Percentiles rank a stretch among this genome's conserved stretches.
Conservation (phyloP, 2,113 vertebrate genomes). For the Tapirus terrestris region DNA sequence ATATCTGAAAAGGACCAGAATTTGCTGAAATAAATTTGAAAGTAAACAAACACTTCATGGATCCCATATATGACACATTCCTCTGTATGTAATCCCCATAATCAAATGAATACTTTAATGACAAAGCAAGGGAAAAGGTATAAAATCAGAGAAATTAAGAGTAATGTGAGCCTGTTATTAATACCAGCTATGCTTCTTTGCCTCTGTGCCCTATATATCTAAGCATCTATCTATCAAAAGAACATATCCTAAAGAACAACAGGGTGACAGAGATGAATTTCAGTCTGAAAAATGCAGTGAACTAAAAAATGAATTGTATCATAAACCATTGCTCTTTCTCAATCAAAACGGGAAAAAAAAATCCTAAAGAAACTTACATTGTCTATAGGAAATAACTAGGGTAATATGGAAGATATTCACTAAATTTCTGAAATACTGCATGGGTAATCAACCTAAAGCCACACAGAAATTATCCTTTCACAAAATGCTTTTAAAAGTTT, state of each 20-base stretch:
- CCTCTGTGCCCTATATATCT: not conserved
- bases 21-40: constrained; percentile 20
- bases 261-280: constrained; percentile 65
- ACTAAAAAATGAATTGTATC: constrained; percentile 62
- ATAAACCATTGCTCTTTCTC: constrained; percentile 33
- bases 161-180: not conserved
- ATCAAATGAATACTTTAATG: constrained; percentile 1
- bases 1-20: not conserved
- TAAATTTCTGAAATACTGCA: not conserved
- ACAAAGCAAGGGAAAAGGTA: not conserved
- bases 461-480: not conserved
- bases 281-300: constrained; percentile 51
- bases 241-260: constrained; percentile 43
- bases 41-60: not conserved
- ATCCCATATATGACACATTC: not conserved
- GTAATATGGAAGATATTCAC: not conserved
- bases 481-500: not conserved
- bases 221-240: constrained; percentile 15
- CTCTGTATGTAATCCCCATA: not conserved
- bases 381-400: not conserved
- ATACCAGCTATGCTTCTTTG: constrained; percentile 19
- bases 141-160: constrained; percentile 26
- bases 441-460: not conserved
- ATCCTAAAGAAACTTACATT: not conserved
- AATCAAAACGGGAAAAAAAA: not conserved